A percentile compares a stretch with the other conserved stretches of the same genome.
phyloP scores from a whole-genome alignment of 23 tunicate genomes.

The Oikopleura dioica region DNA sequence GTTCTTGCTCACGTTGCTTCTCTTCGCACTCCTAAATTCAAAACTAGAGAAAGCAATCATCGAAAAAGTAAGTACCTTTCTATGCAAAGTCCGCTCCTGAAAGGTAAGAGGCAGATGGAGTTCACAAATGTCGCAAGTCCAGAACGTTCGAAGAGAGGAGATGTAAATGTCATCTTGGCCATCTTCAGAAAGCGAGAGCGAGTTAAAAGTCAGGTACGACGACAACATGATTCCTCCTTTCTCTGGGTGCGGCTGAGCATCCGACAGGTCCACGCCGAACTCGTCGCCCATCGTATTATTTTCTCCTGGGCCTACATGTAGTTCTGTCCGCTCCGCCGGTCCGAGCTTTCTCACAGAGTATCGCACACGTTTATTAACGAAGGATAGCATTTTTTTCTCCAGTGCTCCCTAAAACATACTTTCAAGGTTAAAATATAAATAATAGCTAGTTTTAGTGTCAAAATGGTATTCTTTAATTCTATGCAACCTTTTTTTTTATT shows the following conservation, averaged over 20 bases:
- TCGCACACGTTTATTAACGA: slow-evolving; percentile 31
- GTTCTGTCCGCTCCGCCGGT: slow-evolving; percentile 34
- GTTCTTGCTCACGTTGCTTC: background rate
- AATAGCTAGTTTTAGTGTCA: background rate
- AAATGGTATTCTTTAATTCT: background rate
- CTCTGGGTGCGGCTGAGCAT: slow-evolving; percentile 23
- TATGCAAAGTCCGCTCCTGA: background rate
- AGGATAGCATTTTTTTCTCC: slow-evolving; percentile 36
- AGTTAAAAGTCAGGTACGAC: slow-evolving; percentile 30
- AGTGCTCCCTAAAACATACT: slow-evolving; percentile 23
- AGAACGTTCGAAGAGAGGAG: slow-evolving; percentile 34
- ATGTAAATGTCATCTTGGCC: slow-evolving; percentile 14
- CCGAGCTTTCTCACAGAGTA: slow-evolving; percentile 46
- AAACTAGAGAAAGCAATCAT: no score
- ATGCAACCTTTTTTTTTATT: background rate
- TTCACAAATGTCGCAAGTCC: slow-evolving; percentile 53
- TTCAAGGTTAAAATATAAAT: no score
- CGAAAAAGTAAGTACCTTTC: slow-evolving; percentile 1
- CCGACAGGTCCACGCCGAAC: slow-evolving; percentile 19
- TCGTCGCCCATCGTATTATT: background rate
- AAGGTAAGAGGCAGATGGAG: slow-evolving; percentile 39
- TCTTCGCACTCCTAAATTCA: slow-evolving; percentile 14
- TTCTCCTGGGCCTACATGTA: slow-evolving; percentile 40
- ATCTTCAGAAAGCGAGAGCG: slow-evolving; percentile 17
- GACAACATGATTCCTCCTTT: slow-evolving; percentile 44